Evolutionary conservation across 2,113 vertebrate species (phyloP), one percentile per base, ranked within the genome.

Genomic region (Scytalopus superciliaris): DNA sequence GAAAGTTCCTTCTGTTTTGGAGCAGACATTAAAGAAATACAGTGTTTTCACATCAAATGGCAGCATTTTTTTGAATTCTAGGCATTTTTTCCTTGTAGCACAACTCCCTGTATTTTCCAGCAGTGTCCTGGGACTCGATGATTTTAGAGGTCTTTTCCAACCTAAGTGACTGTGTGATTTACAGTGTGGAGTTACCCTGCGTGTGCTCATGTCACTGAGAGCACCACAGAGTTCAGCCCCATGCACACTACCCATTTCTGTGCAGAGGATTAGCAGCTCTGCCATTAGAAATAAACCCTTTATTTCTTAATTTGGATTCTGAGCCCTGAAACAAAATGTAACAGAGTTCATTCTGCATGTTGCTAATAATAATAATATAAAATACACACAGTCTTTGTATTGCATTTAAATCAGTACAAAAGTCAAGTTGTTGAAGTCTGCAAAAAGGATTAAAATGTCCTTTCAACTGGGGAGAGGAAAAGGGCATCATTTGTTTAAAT

Each of bases 381-480:
- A 82, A 52, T 16, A 28, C 14, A 28, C 14, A 23, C 30, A 4
- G 9, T 73, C 25, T 24, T 73, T 59, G 7, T 30, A 12, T 72
- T 52, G 23, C 39, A 9, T 76, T 90, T 80, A 81, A 83, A 66
- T 37, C 44, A 17, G 33, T 62, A 50, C 37, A n/a, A 15, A 94
- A 72, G 37, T 56, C 45, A 50, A 39, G 19, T 44, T 75, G n/a
- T 19, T 39, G 52, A 72, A 37, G 84, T 89, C 90, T 83, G 67
- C 35, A 80, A 35, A 59, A 74, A 64, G 77, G 52, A 75, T 91
- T 85, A 64, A 79, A 84, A 89, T 74, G 25, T 49, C 80, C 47
- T 77, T 25, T 77, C 35, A 27, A 74, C 40, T 69, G 70, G 24
- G 31, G 62, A 72, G 69, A 73, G 56, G 74, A 68, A 31, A 76